Evolutionary conservation across 2,888 invertebrate species (phyloP).

Genomic region (Acleris literana): DNA sequence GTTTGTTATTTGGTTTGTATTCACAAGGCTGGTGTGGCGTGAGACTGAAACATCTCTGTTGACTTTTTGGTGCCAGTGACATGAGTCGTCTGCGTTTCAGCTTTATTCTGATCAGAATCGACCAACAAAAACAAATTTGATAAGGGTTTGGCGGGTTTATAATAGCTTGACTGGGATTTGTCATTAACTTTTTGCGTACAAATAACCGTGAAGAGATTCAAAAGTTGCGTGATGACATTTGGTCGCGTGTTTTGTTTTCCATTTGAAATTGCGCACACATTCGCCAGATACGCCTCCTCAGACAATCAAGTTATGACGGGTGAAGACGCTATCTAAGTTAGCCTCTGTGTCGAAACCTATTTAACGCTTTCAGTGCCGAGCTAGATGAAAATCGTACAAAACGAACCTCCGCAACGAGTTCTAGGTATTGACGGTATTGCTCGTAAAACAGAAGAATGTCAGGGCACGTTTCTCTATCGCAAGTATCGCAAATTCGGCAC

Average conservation of each 20-base stretch:
- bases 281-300: slow-evolving; percentile 1
- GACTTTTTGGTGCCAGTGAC: slow-evolving; percentile 9
- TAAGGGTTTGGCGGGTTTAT: slow-evolving; percentile 25
- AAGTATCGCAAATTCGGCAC: too few species aligned
- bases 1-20: slow-evolving; percentile 9
- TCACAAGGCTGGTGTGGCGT: not conserved
- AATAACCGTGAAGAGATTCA: slow-evolving; percentile 8
- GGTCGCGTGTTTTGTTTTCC: slow-evolving; percentile 3
- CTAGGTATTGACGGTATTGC: too few species aligned
- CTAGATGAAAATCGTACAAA: too few species aligned
- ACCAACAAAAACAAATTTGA: slow-evolving; percentile 28
- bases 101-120: slow-evolving; percentile 18
- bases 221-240: slow-evolving; percentile 1
- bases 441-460: too few species aligned
- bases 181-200: slow-evolving; percentile 27
- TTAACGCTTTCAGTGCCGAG: not conserved
- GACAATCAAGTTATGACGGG: slow-evolving; percentile 20
- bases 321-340: slow-evolving; percentile 17
- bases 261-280: slow-evolving; percentile 13
- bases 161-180: slow-evolving; percentile 29
- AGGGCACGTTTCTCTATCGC: too few species aligned
- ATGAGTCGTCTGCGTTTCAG: slow-evolving; percentile 2
- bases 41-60: not conserved
- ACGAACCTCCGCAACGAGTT: too few species aligned
- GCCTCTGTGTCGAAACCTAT: slow-evolving; percentile 25